phyloP scores from a whole-genome alignment of 2,113 vertebrate species.

The Aptenodytes patagonicus region DNA sequence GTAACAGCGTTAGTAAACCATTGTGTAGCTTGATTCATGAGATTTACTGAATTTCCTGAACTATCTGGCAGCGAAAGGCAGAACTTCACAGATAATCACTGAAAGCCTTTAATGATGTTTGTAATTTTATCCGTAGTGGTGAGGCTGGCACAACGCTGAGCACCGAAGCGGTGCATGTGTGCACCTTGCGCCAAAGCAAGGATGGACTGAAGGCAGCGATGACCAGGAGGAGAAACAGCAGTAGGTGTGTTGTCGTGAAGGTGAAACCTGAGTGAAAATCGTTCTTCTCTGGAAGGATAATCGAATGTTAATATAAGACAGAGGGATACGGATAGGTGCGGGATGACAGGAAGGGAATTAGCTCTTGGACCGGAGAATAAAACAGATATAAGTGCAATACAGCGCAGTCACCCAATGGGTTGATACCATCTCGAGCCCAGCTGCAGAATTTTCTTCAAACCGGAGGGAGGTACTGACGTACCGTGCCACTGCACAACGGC shows the following conservation, averaged over 20 bases:
- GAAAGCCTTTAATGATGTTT: not conserved
- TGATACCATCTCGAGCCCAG: not conserved
- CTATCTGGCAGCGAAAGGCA: not conserved
- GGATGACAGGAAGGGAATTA: not conserved
- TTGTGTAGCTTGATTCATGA: not conserved
- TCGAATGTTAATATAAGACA: not conserved
- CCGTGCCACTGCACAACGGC: rapidly evolving
- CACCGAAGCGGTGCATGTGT: not conserved
- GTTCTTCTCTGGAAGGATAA: not conserved
- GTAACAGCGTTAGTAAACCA: not conserved
- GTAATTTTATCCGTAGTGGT: not conserved
- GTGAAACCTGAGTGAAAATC: not conserved
- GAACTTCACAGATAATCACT: not conserved
- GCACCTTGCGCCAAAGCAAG: not conserved
- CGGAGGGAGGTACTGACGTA: no score
- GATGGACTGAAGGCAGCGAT: not conserved
- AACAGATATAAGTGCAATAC: rapidly evolving
- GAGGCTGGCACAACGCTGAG: not conserved
- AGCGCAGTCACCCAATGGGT: not conserved
- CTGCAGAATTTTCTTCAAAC: rapidly evolving
- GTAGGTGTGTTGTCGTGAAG: rapidly evolving
- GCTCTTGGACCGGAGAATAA: not conserved
- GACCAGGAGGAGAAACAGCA: not conserved
- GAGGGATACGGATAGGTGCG: not conserved
- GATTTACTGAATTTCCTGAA: not conserved